phyloP scores from a whole-genome alignment of 2,113 vertebrate genomes.

The Leuciscus idus region DNA sequence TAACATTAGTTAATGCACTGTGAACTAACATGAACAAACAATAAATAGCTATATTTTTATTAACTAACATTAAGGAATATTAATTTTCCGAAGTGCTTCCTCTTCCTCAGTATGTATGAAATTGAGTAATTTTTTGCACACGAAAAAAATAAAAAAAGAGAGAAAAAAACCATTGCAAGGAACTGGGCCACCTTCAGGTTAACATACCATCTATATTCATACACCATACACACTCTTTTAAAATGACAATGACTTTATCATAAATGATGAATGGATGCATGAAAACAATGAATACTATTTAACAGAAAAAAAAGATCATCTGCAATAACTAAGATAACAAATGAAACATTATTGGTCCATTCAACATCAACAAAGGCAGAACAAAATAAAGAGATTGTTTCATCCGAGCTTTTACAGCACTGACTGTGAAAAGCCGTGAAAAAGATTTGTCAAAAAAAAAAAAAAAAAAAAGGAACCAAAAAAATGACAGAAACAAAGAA shows the following conservation, averaged over 20 bases:
- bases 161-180: not conserved
- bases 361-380: not conserved
- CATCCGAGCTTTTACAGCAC: not conserved
- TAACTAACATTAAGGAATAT: slow-evolving; percentile 17
- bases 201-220: not conserved
- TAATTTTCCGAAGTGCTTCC: slow-evolving; percentile 20
- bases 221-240: not conserved
- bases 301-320: not conserved
- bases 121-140: not conserved
- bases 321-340: not conserved
- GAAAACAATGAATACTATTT: not conserved
- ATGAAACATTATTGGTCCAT: not conserved
- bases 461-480: not conserved
- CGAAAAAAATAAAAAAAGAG: no score
- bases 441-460: slow-evolving; percentile 1
- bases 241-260: not conserved
- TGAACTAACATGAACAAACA: no score
- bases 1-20: no score
- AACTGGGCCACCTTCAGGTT: slow-evolving; percentile 13
- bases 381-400: not conserved
- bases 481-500: not conserved
- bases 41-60: no score
- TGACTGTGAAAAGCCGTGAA: not conserved
- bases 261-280: not conserved
- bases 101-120: slow-evolving; percentile 23